phyloP scores from a whole-genome alignment of 2,113 vertebrate species.

The Siphamia tubifer region DNA sequence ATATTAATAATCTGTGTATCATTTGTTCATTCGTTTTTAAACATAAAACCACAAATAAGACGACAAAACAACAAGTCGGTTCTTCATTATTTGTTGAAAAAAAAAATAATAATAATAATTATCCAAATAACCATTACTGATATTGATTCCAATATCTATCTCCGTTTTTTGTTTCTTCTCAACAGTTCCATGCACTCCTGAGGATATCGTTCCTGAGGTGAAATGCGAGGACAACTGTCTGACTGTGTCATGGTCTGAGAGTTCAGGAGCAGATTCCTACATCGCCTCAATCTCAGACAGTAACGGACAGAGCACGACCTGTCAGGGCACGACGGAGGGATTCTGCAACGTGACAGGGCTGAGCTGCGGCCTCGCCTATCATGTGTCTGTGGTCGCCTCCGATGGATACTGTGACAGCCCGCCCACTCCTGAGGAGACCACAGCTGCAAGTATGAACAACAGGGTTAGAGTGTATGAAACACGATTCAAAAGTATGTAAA shows the following conservation, averaged over 20 bases:
- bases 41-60: no score
- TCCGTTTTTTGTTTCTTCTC: not conserved
- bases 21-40: no score
- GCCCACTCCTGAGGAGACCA: constrained; percentile 23
- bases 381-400: constrained; percentile 67
- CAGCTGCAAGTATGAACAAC: constrained; percentile 67
- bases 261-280: constrained; percentile 73
- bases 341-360: constrained; percentile 70
- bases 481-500: no score
- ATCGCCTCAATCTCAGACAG: constrained; percentile 65
- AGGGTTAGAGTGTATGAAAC: no score
- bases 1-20: no score
- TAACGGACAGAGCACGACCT: constrained; percentile 59
- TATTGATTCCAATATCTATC: no score
- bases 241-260: constrained; percentile 69
- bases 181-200: constrained; percentile 76
- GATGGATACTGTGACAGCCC: constrained; percentile 75
- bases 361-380: constrained; percentile 75
- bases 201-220: constrained; percentile 39
- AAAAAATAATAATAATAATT: no score
- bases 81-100: no score
- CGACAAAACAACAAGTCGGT: no score
- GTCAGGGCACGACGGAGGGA: constrained; percentile 49
- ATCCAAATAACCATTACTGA: no score
- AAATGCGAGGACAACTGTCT: constrained; percentile 61